A percentile compares a stretch with the other conserved stretches of the same genome.
phyloP scores from a whole-genome alignment of 2,797 vertebrate species.

The Atherinosoma microstoma region DNA sequence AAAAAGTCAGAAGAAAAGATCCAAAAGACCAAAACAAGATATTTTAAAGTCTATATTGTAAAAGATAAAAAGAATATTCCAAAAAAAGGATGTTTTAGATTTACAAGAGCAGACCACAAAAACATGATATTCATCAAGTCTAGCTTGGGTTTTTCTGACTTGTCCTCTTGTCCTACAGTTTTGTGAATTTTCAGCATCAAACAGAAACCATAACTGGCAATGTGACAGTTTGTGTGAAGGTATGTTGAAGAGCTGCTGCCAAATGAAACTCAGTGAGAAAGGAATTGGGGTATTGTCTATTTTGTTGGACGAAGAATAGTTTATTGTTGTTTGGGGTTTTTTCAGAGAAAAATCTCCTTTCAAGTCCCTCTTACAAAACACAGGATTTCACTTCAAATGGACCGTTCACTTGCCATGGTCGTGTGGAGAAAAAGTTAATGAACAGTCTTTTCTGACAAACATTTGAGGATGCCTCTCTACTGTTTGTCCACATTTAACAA shows the following conservation, averaged over 20 bases:
- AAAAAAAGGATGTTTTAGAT: conserved; percentile 18
- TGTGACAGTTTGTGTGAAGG: conserved; percentile 40
- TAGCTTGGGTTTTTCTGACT: conserved; percentile 22
- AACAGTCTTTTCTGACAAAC: conserved; percentile 43
- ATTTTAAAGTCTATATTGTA: conserved; percentile 22
- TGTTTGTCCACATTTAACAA: conserved; percentile 36
- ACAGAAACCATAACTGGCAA: conserved; percentile 55
- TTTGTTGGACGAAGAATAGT: conserved; percentile 43
- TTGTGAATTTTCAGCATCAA: conserved; percentile 55
- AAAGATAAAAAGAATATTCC: conserved; percentile 19
- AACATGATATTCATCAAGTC: conserved; percentile 32
- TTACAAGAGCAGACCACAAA: conserved; percentile 27
- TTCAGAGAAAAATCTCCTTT: conserved; percentile 41
- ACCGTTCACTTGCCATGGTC: conserved; percentile 51
- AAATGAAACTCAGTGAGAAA: conserved; percentile 56
- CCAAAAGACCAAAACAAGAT: conserved; percentile 30
- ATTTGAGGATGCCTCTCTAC: conserved; percentile 39
- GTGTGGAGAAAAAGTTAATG: conserved; percentile 44
- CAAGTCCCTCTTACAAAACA: conserved; percentile 16
- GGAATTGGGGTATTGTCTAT: conserved; percentile 25
- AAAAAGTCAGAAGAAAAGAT: conserved; percentile 34
- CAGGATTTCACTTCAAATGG: conserved; percentile 48
- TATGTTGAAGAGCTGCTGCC: conserved; percentile 38
- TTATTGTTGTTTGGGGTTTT: conserved; percentile 17
- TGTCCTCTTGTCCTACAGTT: conserved; percentile 26